Evolutionary conservation across 2,797 vertebrate genomes (phyloP).

Genomic region (Luscinia megarhynchos): DNA sequence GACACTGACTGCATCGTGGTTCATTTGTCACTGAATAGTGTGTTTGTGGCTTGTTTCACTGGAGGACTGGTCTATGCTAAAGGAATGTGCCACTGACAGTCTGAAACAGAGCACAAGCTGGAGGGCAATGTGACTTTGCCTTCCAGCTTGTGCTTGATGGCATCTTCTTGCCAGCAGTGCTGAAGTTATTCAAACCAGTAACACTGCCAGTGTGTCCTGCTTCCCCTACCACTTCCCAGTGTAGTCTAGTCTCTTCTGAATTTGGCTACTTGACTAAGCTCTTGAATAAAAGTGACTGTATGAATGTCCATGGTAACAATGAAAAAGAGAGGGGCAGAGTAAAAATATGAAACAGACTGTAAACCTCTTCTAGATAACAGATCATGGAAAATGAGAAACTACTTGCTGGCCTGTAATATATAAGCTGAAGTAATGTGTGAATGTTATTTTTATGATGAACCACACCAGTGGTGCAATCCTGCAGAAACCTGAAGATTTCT

Average conservation of each 20-base stretch:
- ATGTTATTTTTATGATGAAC: neutral
- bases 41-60: neutral
- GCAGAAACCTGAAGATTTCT: neutral
- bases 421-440: neutral
- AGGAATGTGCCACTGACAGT: neutral
- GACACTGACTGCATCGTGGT: neutral
- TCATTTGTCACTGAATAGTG: neutral
- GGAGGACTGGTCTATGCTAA: neutral
- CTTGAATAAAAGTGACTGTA: neutral
- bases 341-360: neutral
- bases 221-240: neutral
- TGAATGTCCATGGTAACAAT: neutral
- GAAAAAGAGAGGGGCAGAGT: neutral
- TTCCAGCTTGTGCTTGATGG: neutral
- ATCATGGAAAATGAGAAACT: neutral
- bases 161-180: neutral
- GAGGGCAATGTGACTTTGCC: neutral
- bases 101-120: neutral
- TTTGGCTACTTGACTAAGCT: neutral
- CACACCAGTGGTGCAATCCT: neutral
- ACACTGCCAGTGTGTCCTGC: neutral
- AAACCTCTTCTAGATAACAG: neutral
- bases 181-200: neutral
- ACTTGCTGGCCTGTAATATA: neutral
- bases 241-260: neutral